Base-by-base conservation (phyloP, 2,888 invertebrate genomes). In the Spisula solida region DNA sequence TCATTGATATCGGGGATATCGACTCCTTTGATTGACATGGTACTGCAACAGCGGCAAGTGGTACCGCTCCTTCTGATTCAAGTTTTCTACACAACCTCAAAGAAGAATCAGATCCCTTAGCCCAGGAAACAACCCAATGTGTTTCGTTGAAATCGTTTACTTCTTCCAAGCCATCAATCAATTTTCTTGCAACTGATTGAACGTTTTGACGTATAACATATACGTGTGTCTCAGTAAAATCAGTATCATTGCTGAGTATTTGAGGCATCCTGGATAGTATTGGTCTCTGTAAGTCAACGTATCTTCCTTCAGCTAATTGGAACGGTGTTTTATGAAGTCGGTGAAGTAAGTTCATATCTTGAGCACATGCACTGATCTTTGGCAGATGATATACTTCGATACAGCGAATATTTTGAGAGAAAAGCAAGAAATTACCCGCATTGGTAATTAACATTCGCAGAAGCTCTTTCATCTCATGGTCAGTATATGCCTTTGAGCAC, bases 321-420 rank as follows among this genome's bases (percentile, higher is more conserved):
- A n/a, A 66, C 6, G n/a, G 10, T 10, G n/a, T 66, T 25, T 66
- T 66, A 25, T 66, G n/a, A 1, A 66, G 60, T 66, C 25, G 60
- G 25, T 66, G 60, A 25, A 66, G n/a, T 25, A 66, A 12, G n/a
- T 25, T n/a, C 25, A 66, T 66, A 12, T 25, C 60, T 25, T 66
- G 25, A 0, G 25, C 60, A 25, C n/a, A 25, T 66, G 20, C 60
- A 25, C n/a, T 25, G n/a, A 25, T 66, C 70, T n/a, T 51, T 34
- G 48, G 82, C 47, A 95, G 86, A 89, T 96, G 95, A 88, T 93
- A 95, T 18, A 95, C 88, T 85, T 93, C 88, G 29, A 96, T 87
- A 75, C 85, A 88, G 41, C 88, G 70, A n/a, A 96, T 94, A 90
- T 95, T 95, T 86, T 96, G 96, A 10, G 95, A 95, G 91, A 96